Base-by-base conservation (phyloP, 2,113 vertebrate genomes). In the Neopipo cinnamomea region DNA sequence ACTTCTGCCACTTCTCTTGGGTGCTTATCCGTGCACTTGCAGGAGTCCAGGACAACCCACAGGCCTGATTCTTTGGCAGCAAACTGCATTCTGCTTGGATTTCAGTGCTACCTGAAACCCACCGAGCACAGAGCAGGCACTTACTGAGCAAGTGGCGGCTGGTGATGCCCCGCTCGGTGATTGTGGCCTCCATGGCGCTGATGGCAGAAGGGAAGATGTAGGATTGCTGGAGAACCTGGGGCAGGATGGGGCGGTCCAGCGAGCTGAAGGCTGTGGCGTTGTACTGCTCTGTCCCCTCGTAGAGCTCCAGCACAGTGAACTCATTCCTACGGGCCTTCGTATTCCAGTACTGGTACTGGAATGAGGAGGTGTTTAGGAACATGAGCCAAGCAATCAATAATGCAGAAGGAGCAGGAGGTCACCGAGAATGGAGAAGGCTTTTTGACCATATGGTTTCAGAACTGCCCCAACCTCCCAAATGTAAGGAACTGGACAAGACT, bases 181-280 rank as follows among this genome's bases (percentile, higher is more conserved):
- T 99, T 5, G 99, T 99, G 96, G 99, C 99, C 91, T 99, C 99
- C 98, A 99, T 97, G 95, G 99, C 98, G 8, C 99, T 99, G 98
- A 99, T 99, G 77, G 98, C 96, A 5, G 99, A 99, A 2, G 99
- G 99, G 97, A 99, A 99, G 81, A 99, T 99, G 90, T 99, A 99
- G 20, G 99, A 99, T 85, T 99, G 99, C 97, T 99, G 99, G 2
- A 99, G 98, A 39, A 99, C 99, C 92, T 99, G 99, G 27, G 99
- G 99, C 62, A 98, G 96, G 31, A 98, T 97, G 0, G 99, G 99
- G 17, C 99, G 98, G 95, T 99, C 99, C 62, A 99, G 97, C 13
- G 99, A 99, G 97, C 99, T 99, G 98, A 99, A 99, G 95, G 99
- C 99, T 0, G 99, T 99, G 96, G 99, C 99, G 3, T 99, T 99